These are phyloP conservation scores for Troilus luridus DNA, from an alignment of 2,888 invertebrate genomes.

Conservation along the genomic window DNA sequence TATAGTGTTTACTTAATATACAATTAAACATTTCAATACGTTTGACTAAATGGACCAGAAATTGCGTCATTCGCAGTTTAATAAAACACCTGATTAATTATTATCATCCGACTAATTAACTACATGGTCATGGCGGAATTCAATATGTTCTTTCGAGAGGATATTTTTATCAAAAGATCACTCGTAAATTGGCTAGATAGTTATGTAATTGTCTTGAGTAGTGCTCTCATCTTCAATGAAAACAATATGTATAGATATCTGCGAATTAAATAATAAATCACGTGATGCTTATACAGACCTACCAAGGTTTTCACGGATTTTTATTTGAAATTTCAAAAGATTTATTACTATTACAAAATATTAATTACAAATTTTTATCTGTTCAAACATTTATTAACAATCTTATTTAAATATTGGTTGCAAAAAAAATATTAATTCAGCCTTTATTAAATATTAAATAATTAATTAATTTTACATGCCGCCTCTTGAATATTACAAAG, in stretches of 20 bases:
- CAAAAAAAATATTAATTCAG: background rate
- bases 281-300: slow-evolving; percentile 12
- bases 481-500: background rate
- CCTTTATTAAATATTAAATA: background rate
- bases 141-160: background rate
- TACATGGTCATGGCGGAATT: background rate
- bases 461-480: background rate
- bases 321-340: background rate
- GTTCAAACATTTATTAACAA: background rate
- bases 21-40: background rate
- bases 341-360: background rate
- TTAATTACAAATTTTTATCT: background rate
- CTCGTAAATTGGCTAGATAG: background rate
- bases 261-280: slow-evolving; percentile 3
- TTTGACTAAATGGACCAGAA: background rate
- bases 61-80: no score
- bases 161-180: background rate
- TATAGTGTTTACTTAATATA: no score
- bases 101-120: background rate
- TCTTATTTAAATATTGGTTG: background rate
- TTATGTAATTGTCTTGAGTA: background rate
- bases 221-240: background rate
- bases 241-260: background rate
- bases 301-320: background rate
- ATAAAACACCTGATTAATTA: background rate